Percentiles rank a stretch among this genome's conserved stretches.
phyloP scores from a whole-genome alignment of 2,888 invertebrate species.

The Deladenus siricidicola region DNA sequence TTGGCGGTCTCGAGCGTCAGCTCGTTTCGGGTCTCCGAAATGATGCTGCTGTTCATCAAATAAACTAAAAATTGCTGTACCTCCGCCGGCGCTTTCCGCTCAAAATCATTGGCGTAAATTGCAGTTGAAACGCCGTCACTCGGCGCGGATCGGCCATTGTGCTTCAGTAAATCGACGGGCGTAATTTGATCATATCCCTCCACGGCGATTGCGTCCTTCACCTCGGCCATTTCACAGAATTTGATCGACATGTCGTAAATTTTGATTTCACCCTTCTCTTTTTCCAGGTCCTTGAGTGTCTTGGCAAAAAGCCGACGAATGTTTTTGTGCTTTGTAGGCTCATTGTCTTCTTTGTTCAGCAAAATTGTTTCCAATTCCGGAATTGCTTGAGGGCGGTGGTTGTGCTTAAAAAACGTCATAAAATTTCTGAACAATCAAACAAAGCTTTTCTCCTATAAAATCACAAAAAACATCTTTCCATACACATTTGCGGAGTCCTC shows the following conservation, averaged over 20 bases:
- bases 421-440: too few relatives aligned
- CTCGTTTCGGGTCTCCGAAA: background rate
- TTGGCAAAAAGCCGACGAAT: slow-evolving; percentile 8
- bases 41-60: background rate
- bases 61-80: background rate
- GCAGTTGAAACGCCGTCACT: background rate
- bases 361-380: slow-evolving; percentile 7
- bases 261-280: slow-evolving; percentile 7
- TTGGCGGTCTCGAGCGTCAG: background rate
- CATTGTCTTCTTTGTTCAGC: background rate
- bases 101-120: slow-evolving; percentile 1
- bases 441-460: too few relatives aligned
- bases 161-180: background rate
- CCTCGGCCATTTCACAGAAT: slow-evolving; percentile 5
- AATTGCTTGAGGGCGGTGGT: slow-evolving; percentile 7
- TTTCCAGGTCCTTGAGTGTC: slow-evolving; percentile 4
- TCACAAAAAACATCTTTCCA: too few relatives aligned
- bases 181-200: background rate
- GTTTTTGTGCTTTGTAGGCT: slow-evolving; percentile 9
- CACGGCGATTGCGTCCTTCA: background rate
- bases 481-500: too few relatives aligned
- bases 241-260: slow-evolving; percentile 9
- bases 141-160: background rate
- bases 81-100: background rate
- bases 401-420: slow-evolving; percentile 10